phyloP scores from a whole-genome alignment of 37 sponge, comb jelly and placozoan genomes.

The Tethya wilhelma region DNA sequence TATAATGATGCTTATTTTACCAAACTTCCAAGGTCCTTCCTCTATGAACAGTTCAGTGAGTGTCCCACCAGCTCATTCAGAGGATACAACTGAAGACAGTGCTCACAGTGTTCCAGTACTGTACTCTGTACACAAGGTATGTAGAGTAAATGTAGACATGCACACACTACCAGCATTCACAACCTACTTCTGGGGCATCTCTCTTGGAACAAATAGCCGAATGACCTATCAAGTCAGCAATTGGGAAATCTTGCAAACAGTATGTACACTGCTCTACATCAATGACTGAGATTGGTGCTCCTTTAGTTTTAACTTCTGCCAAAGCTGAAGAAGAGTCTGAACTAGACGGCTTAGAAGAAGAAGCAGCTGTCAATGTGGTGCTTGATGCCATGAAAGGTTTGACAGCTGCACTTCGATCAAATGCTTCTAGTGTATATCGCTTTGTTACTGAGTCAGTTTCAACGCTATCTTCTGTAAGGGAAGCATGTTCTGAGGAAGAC shows the following conservation, averaged over 20 bases:
- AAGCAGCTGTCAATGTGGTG: background rate
- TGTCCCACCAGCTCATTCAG: slow-evolving; percentile 44
- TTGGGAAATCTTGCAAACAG: slow-evolving; percentile 62
- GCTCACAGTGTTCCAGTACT: slow-evolving; percentile 36
- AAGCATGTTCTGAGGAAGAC: background rate
- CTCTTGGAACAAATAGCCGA: slow-evolving; percentile 10
- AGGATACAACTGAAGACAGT: slow-evolving; percentile 33
- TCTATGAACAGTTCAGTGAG: background rate
- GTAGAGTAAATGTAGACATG: background rate
- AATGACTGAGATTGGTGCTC: background rate
- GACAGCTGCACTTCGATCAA: background rate
- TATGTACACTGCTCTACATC: slow-evolving; percentile 53
- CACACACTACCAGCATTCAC: background rate
- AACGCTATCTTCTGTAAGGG: background rate
- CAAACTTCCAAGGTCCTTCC: slow-evolving; percentile 6
- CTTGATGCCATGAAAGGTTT: background rate
- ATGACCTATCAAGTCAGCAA: slow-evolving; percentile 42
- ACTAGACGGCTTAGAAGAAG: background rate
- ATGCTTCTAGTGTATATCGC: background rate
- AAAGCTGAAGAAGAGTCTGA: background rate
- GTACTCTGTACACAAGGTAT: background rate
- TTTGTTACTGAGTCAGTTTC: no score
- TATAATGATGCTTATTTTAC: slow-evolving; percentile 1
- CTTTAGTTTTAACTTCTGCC: background rate
- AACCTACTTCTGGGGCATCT: background rate